Conservation (phyloP, 1,140 invertebrate species). For the Piezodorus guildinii region DNA sequence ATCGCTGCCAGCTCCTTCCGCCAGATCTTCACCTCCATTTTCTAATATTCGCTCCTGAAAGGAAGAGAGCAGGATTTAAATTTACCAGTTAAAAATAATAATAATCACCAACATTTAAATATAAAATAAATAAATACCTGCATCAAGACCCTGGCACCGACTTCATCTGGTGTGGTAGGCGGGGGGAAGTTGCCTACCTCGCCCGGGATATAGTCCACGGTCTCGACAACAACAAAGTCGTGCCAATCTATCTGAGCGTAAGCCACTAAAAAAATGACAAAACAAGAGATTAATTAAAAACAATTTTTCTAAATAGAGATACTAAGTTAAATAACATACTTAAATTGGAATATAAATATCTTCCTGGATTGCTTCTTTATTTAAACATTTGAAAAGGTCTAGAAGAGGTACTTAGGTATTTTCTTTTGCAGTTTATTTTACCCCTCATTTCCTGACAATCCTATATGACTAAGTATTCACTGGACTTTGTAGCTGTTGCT, state of each 20-base stretch:
- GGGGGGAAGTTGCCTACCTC: conserved; percentile 93
- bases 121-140: conserved; percentile 42
- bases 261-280: conserved; percentile 38
- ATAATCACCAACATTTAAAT: too few relatives aligned
- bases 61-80: neutral
- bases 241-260: conserved; percentile 99
- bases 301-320: neutral
- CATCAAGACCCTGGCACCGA: conserved; percentile 84
- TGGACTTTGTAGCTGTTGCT: too few relatives aligned
- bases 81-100: conserved; percentile 8
- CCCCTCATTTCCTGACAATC: too few relatives aligned
- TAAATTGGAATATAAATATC: too few relatives aligned
- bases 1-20: conserved; percentile 24
- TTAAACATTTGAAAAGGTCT: too few relatives aligned
- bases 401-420: too few relatives aligned
- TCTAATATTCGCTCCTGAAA: conserved; percentile 43
- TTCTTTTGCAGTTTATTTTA: too few relatives aligned
- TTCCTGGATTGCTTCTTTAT: too few relatives aligned
- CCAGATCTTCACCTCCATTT: conserved; percentile 31
- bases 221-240: conserved; percentile 99
- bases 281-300: neutral
- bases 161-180: conserved; percentile 92
- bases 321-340: too few relatives aligned
- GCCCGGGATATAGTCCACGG: conserved; percentile 95
- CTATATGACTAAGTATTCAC: too few relatives aligned